phyloP scores from a whole-genome alignment of 2,113 vertebrate species.

The Machaerirhynchus nigripectus region DNA sequence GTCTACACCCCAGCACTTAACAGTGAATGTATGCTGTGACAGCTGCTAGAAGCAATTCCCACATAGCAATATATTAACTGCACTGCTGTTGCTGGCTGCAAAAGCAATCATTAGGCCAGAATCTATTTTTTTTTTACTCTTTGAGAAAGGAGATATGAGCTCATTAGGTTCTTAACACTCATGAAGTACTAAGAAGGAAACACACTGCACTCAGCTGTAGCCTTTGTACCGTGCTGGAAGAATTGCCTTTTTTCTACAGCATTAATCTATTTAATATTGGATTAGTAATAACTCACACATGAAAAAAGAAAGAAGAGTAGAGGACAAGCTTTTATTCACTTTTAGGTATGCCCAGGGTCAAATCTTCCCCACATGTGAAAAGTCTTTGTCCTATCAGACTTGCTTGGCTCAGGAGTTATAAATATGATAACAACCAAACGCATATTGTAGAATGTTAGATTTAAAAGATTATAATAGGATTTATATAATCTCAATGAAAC shows the following conservation, averaged over 20 bases:
- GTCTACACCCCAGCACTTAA: conserved; percentile 17
- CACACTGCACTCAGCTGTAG: background rate
- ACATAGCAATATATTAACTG: conserved; percentile 10
- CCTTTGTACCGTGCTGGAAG: background rate
- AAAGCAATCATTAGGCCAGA: conserved; percentile 31
- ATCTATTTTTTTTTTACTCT: background rate
- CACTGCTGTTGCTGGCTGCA: background rate
- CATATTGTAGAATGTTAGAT: background rate
- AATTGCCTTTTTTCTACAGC: background rate
- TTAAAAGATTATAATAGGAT: background rate
- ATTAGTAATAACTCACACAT: background rate
- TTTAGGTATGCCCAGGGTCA: background rate
- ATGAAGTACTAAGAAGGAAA: background rate
- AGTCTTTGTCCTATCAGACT: background rate
- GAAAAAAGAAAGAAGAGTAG: background rate
- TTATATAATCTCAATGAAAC: background rate
- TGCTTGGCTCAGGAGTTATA: background rate
- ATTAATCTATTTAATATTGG: conserved; percentile 23
- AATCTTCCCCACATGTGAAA: background rate
- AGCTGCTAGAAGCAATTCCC: conserved; percentile 29
- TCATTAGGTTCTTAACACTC: conserved; percentile 14
- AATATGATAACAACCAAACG: background rate
- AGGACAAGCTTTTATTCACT: background rate
- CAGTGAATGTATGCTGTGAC: background rate
- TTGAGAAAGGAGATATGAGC: conserved; percentile 1